Conservation (phyloP, 2,797 vertebrate species). For the Remorina albescens region DNA sequence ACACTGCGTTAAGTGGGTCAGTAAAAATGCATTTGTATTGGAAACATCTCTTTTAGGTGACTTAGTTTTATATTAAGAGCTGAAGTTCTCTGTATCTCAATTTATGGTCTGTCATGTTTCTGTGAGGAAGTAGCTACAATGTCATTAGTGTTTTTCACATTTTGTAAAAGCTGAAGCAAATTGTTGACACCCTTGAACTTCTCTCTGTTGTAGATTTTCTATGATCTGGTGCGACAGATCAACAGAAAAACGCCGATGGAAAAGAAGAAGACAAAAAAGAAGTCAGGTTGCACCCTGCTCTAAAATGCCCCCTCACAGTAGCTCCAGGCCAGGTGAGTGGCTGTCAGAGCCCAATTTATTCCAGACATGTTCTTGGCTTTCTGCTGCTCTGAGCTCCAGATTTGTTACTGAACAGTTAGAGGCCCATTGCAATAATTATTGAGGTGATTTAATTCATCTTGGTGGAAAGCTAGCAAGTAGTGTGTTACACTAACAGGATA, state of each 20-base stretch:
- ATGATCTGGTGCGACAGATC: slow-evolving; percentile 99
- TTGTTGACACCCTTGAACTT: background rate
- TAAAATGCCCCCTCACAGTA: slow-evolving; percentile 87
- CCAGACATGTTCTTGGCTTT: slow-evolving; percentile 29
- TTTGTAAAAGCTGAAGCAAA: background rate
- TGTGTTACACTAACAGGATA: background rate
- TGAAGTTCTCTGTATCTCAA: background rate
- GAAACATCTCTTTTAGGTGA: background rate
- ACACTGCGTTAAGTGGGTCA: background rate
- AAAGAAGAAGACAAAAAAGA: slow-evolving; percentile 99
- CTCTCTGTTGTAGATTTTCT: slow-evolving; percentile 92
- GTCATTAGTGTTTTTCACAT: background rate
- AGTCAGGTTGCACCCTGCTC: slow-evolving; percentile 94
- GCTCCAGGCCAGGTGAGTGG: slow-evolving; percentile 95
- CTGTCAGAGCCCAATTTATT: slow-evolving; percentile 41
- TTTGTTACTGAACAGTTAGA: slow-evolving; percentile 17
- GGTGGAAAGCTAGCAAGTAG: background rate
- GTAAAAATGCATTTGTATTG: background rate
- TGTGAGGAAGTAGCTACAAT: background rate
- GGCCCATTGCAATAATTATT: slow-evolving; percentile 10
- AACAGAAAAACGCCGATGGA: slow-evolving; percentile 99
- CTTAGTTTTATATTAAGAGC: background rate
- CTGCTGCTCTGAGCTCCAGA: slow-evolving; percentile 17
- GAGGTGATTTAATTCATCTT: background rate
- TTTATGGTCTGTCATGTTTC: background rate